Evolutionary conservation across 53 echinoderm and acorn worm genomes (phyloP).

Genomic region (Temnopleurus reevesii): DNA sequence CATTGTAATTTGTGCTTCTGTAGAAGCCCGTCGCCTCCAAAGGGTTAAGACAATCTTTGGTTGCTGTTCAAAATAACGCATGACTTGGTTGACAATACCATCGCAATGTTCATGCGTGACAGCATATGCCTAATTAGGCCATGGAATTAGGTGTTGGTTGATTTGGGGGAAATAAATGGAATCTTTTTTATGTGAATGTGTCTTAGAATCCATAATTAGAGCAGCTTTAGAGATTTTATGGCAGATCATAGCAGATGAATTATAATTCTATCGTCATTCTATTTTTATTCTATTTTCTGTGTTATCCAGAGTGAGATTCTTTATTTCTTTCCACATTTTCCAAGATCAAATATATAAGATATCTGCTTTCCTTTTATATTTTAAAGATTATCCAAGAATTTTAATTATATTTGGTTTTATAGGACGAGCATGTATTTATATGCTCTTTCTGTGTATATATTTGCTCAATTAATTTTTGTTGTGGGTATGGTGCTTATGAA

Average conservation of each 20-base stretch:
- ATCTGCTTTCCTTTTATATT: constrained; percentile 29
- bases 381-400: not conserved
- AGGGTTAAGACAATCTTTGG: too few relatives aligned
- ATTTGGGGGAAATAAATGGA: too few relatives aligned
- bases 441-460: constrained; percentile 32
- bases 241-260: constrained; percentile 2
- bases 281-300: not conserved
- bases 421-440: not conserved
- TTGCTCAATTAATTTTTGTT: constrained; percentile 37
- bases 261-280: constrained; percentile 26
- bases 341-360: constrained; percentile 27
- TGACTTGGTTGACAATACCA: too few relatives aligned
- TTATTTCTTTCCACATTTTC: not conserved
- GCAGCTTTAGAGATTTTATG: constrained; percentile 21
- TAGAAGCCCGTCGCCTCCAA: too few relatives aligned
- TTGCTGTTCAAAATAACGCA: too few relatives aligned
- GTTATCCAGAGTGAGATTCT: not conserved
- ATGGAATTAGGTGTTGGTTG: too few relatives aligned
- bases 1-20: too few relatives aligned
- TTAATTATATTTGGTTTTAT: constrained; percentile 1
- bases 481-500: constrained; percentile 29
- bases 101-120: too few relatives aligned
- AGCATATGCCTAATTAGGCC: too few relatives aligned
- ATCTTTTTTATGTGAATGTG: too few relatives aligned
- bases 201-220: constrained; percentile 3